Base-by-base conservation (phyloP, 37 sponge, comb jelly and placozoan genomes). In the Halisarca cf. caerulea region DNA sequence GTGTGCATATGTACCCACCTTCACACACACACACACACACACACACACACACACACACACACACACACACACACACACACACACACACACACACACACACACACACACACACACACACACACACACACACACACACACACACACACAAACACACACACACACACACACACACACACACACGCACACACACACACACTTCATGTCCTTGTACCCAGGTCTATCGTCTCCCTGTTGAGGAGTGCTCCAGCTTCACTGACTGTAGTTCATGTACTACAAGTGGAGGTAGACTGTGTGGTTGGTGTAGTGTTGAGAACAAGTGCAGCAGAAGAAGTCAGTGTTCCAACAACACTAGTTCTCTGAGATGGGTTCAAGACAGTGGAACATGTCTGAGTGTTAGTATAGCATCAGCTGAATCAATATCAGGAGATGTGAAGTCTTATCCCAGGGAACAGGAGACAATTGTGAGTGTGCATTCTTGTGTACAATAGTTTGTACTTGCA, bases 251-350 rank as follows among this genome's bases (percentile, higher is more conserved):
- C 36, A 71, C 79, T 9, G 58, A 84, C 61, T 92, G 92, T 60
- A 41, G 40, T 35, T 40, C 70, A 47, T 92, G 92, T 64, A 47
- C 75, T 32, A 74, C 38, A 33, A 18, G n/a, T 2, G 59, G 61
- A 34, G 27, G 81, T 11, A 58, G 33, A 78, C 80, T 95, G 62
- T 95, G 96, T 88, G 96, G 96, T 9, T 95, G 96, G 96, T 95
- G 96, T 85, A 81, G 78, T 34, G 84, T 95, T 58, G 94, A 95
- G 89, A 88, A 90, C 80, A 90, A 90, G 91, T 95, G 96, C 68
- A 90, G 89, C 57, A 79, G 91, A 51, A 81, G 68, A 74, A 79
- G 87, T 43, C 72, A 82, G 72, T 95, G 96, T 80, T 30, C 73
- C 44, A 87, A 92, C 84, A 83, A 81, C 66, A 64, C 9, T 40